These are phyloP conservation scores for Bryconaethiops microstoma DNA, from an alignment of 2,797 vertebrate species.

Conservation along the genomic window DNA sequence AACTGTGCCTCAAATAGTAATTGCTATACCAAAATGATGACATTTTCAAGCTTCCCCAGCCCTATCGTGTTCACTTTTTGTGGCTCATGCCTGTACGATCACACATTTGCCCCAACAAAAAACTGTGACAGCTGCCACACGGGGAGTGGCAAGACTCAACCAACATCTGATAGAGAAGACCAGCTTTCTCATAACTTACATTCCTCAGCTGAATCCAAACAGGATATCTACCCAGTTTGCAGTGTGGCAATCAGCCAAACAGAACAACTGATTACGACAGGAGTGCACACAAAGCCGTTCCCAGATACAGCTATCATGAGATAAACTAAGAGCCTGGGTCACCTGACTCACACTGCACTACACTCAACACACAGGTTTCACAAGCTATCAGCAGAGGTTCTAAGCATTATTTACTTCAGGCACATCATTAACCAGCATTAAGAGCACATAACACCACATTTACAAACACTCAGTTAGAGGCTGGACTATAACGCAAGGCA, in stretches of 20 bases:
- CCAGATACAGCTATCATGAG: neutral
- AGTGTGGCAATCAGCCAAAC: neutral
- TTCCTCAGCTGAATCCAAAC: slow-evolving; percentile 29
- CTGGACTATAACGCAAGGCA: neutral
- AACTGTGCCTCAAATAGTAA: too few species aligned
- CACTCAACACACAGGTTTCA: neutral
- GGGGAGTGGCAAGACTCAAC: slow-evolving; percentile 2
- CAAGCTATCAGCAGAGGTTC: neutral
- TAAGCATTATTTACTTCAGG: neutral
- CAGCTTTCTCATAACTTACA: slow-evolving; percentile 41
- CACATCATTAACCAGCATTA: neutral
- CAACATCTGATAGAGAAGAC: slow-evolving; percentile 10
- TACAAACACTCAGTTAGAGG: neutral
- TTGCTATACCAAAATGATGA: too few species aligned
- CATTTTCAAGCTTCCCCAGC: neutral
- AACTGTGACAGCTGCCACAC: slow-evolving; percentile 60
- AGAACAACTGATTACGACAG: neutral
- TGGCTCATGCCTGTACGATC: neutral
- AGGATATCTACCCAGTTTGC: slow-evolving; percentile 12
- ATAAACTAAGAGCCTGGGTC: neutral
- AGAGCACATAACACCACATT: neutral
- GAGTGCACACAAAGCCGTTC: neutral
- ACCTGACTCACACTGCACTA: slow-evolving; percentile 7
- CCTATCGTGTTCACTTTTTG: neutral
- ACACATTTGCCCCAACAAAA: neutral